Evolutionary conservation across 2,797 vertebrate species (phyloP).

Genomic region (Muscicapa comitata): DNA sequence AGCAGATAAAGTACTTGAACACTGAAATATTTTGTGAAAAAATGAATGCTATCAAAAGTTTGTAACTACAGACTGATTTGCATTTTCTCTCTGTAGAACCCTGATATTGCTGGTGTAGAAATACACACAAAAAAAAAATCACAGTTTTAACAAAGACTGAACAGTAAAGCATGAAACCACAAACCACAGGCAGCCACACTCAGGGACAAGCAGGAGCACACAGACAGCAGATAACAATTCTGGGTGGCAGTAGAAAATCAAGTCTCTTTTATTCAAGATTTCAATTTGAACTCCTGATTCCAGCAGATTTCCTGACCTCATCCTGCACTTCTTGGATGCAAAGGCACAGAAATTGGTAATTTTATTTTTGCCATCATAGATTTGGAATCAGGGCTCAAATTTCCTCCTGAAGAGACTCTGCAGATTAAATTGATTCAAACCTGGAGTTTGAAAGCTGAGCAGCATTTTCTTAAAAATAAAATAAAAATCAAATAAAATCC

Average conservation of each 20-base stretch:
- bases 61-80: not conserved
- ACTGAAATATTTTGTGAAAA: not conserved
- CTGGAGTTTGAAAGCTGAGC: not conserved
- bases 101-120: constrained; percentile 74
- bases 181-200: constrained; percentile 13
- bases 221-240: not conserved
- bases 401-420: not conserved
- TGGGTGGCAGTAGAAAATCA: not conserved
- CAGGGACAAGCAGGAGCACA: not conserved
- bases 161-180: not conserved
- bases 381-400: constrained; percentile 5
- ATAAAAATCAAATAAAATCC: not conserved
- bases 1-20: not conserved
- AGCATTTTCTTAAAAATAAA: not conserved
- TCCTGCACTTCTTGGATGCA: not conserved
- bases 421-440: not conserved
- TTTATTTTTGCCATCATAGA: not conserved
- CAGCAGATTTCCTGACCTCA: not conserved
- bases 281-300: constrained; percentile 14
- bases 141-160: constrained; percentile 60
- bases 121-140: constrained; percentile 75
- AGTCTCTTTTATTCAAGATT: not conserved
- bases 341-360: not conserved
- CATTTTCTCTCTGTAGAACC: not conserved
- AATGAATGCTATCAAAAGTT: not conserved